These are phyloP conservation scores for Ceratina japonica DNA, from an alignment of 1,140 invertebrate genomes.

Conservation along the genomic window DNA sequence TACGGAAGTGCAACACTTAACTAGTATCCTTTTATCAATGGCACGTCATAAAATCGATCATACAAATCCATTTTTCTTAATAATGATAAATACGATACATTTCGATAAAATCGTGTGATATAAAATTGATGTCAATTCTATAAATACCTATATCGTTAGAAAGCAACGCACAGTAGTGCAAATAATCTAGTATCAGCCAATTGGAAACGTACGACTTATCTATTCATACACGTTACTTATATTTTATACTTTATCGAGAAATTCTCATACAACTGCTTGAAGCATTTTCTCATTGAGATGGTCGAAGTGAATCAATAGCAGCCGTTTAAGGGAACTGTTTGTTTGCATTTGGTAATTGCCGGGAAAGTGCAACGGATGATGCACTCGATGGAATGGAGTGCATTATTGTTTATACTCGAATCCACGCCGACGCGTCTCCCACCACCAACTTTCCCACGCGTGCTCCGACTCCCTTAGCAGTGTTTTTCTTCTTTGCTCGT, in stretches of 20 bases:
- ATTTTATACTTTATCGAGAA: not conserved
- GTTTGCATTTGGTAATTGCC: constrained; percentile 1
- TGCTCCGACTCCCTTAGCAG: constrained; percentile 60
- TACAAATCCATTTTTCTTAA: not conserved
- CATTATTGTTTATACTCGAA: constrained; percentile 32
- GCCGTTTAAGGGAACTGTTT: not conserved
- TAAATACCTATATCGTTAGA: no score
- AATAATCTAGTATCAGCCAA: no score
- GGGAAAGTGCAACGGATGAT: not conserved
- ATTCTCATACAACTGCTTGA: not conserved
- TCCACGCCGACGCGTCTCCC: constrained; percentile 59
- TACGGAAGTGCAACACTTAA: not conserved
- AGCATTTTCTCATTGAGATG: not conserved
- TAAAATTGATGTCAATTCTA: not conserved
- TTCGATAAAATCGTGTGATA: not conserved
- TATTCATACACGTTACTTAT: not conserved
- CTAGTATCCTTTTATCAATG: not conserved
- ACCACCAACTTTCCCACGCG: constrained; percentile 69
- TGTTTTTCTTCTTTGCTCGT: constrained; percentile 47
- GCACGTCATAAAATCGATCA: not conserved
- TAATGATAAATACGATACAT: not conserved
- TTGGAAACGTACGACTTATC: not conserved
- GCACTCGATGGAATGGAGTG: not conserved
- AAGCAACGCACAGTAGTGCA: no score
- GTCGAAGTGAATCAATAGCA: not conserved